phyloP scores from a whole-genome alignment of 2,888 invertebrate species.

The Calliopum simillimum region DNA sequence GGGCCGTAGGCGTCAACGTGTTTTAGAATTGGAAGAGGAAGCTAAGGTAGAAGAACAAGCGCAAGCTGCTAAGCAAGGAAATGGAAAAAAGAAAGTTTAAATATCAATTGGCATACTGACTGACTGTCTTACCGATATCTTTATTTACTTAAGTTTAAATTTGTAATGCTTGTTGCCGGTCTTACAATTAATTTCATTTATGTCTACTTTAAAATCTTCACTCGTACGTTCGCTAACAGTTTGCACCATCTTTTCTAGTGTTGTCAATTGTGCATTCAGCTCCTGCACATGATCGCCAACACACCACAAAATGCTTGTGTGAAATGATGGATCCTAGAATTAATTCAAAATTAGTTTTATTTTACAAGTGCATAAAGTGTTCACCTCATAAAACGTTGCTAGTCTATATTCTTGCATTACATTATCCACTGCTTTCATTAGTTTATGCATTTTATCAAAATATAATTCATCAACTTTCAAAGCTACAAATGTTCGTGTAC shows the following conservation, averaged over 20 bases:
- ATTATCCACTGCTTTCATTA: slow-evolving; percentile 74
- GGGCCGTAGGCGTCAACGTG: slow-evolving; percentile 79
- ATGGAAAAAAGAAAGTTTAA: slow-evolving; percentile 57
- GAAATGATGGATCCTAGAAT: slow-evolving; percentile 84
- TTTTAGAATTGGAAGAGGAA: slow-evolving; percentile 76
- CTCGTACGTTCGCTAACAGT: slow-evolving; percentile 33
- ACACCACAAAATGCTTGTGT: slow-evolving; percentile 86
- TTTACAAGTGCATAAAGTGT: slow-evolving; percentile 34
- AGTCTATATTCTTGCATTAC: slow-evolving; percentile 81
- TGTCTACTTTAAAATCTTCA: slow-evolving; percentile 68
- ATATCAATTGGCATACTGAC: not conserved
- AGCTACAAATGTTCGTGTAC: slow-evolving; percentile 85
- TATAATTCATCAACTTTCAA: slow-evolving; percentile 73
- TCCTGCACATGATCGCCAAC: slow-evolving; percentile 74
- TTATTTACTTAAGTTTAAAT: slow-evolving; percentile 68
- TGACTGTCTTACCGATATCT: slow-evolving; percentile 1
- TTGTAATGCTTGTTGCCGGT: slow-evolving; percentile 80
- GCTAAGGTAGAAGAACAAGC: slow-evolving; percentile 70
- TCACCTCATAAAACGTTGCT: slow-evolving; percentile 81
- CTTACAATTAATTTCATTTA: slow-evolving; percentile 76
- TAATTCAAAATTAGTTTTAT: not conserved
- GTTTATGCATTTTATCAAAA: slow-evolving; percentile 70
- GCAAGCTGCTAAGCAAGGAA: slow-evolving; percentile 60
- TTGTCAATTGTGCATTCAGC: slow-evolving; percentile 68
- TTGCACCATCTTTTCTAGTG: slow-evolving; percentile 59